Evolutionary conservation across 2,797 vertebrate genomes (phyloP).

Genomic region (Argyrosomus regius): DNA sequence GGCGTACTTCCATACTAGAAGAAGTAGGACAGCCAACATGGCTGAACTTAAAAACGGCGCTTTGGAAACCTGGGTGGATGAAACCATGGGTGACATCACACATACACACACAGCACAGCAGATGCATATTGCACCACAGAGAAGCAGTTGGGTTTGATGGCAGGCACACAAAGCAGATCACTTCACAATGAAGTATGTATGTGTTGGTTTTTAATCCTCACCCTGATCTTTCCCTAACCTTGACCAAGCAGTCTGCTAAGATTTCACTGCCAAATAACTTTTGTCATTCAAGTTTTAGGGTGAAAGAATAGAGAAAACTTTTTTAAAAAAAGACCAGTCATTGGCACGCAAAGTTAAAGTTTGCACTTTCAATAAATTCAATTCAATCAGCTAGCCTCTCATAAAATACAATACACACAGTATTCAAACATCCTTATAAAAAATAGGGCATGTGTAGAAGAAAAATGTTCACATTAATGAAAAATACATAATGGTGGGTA

Average conservation of each 20-base stretch:
- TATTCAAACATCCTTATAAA: neutral
- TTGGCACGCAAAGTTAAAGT: neutral
- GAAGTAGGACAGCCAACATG: too few species aligned
- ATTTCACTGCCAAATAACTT: neutral
- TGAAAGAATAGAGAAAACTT: too few species aligned
- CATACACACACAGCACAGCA: too few species aligned
- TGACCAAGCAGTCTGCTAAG: slow-evolving; percentile 3
- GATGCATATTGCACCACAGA: too few species aligned
- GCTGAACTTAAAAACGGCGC: too few species aligned
- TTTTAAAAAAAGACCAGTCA: neutral
- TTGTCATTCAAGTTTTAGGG: neutral
- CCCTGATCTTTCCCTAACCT: neutral
- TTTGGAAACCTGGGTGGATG: too few species aligned
- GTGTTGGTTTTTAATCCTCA: neutral
- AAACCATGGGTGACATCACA: too few species aligned
- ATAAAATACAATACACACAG: neutral
- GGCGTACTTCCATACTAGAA: too few species aligned
- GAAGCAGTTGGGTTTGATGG: neutral
- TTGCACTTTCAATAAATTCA: neutral
- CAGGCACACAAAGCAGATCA: slow-evolving; percentile 8
- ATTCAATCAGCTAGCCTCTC: neutral
- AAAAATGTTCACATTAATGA: neutral
- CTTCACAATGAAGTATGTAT: neutral
- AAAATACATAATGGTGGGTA: neutral
- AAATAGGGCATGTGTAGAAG: neutral